Conservation (phyloP, 2,888 invertebrate genomes). For the Globia sparganii region DNA sequence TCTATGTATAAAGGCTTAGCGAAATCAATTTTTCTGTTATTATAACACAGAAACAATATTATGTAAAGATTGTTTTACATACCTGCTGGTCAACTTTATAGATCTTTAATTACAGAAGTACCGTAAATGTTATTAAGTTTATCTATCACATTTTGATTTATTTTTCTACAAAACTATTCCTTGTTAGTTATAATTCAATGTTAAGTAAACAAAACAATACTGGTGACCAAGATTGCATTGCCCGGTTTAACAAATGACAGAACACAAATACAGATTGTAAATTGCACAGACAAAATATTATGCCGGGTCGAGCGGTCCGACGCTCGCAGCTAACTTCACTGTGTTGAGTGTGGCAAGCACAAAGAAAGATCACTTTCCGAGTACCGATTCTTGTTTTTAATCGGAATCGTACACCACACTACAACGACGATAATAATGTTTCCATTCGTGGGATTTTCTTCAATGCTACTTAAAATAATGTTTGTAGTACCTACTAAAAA, state of each 20-base stretch:
- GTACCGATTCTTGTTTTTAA: not conserved
- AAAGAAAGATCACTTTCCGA: conserved; percentile 17
- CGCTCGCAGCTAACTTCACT: conserved; percentile 28
- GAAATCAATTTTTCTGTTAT: not conserved
- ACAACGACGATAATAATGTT: not conserved
- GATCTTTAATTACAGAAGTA: not conserved
- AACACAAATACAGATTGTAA: conserved; percentile 17
- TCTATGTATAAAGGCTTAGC: accelerated
- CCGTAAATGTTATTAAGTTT: not conserved
- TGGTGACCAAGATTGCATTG: not conserved
- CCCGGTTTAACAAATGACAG: conserved; percentile 34
- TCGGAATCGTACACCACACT: not conserved
- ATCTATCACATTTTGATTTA: not conserved
- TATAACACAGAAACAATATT: not conserved
- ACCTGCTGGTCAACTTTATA: not conserved
- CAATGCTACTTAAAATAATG: not conserved
- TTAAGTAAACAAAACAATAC: conserved; percentile 20
- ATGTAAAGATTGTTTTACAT: conserved; percentile 1
- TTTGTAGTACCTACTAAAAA: not conserved
- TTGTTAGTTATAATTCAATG: not conserved
- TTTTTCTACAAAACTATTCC: not conserved
- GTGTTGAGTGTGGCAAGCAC: conserved; percentile 22
- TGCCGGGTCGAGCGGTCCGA: not conserved
- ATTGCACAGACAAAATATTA: conserved; percentile 27
- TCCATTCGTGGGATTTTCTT: not conserved